phyloP scores from a whole-genome alignment of 2,113 vertebrate species.

The Rutilus rutilus region DNA sequence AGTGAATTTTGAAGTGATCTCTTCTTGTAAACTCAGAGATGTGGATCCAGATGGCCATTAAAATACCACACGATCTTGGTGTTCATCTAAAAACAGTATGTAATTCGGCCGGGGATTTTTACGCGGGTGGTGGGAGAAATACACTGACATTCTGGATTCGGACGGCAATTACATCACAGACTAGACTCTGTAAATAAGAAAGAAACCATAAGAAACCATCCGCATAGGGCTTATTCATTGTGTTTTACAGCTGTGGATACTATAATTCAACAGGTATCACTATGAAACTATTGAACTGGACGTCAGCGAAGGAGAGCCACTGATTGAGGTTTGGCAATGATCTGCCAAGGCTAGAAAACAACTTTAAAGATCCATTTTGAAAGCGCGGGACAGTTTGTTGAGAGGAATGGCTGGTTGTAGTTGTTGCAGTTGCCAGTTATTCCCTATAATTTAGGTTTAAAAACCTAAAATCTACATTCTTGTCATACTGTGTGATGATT shows the following conservation, averaged over 20 bases:
- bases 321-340: neutral
- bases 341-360: neutral
- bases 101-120: too few relatives aligned
- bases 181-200: too few relatives aligned
- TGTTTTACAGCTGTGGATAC: neutral
- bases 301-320: neutral
- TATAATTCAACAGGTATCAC: neutral
- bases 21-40: too few relatives aligned
- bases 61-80: too few relatives aligned
- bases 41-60: too few relatives aligned
- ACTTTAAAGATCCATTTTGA: neutral
- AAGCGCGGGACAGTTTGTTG: neutral
- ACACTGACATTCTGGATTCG: too few relatives aligned
- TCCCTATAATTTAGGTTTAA: neutral
- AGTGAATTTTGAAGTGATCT: too few relatives aligned
- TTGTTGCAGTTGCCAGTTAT: neutral
- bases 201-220: too few relatives aligned
- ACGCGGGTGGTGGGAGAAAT: too few relatives aligned
- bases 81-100: too few relatives aligned
- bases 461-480: neutral
- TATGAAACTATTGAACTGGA: neutral
- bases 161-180: too few relatives aligned
- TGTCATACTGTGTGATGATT: neutral
- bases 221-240: neutral
- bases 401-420: neutral